phyloP scores from a whole-genome alignment of 1,140 invertebrate species.

The Fopius arisanus region DNA sequence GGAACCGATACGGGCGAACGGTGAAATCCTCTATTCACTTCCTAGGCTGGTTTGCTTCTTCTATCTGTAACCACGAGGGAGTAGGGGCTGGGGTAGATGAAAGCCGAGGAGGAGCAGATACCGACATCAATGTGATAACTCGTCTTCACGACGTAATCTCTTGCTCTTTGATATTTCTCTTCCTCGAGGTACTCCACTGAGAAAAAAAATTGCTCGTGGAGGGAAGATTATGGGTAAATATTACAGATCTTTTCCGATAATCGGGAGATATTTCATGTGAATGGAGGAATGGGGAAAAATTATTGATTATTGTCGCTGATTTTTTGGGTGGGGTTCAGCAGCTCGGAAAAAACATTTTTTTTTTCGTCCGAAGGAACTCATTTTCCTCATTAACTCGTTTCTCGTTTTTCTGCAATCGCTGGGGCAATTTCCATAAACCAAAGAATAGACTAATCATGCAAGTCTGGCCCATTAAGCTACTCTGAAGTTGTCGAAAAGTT shows the following conservation, averaged over 20 bases:
- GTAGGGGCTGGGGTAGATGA: background rate
- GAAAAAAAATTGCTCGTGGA: background rate
- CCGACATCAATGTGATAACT: slow-evolving; percentile 18
- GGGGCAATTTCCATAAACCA: background rate
- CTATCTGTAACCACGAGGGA: background rate
- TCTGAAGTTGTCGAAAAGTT: background rate
- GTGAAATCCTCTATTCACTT: slow-evolving; percentile 8
- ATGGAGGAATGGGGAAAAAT: background rate
- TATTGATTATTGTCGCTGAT: no score
- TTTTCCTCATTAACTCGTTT: no score
- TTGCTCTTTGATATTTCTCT: background rate
- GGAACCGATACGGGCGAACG: background rate
- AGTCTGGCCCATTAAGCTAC: background rate
- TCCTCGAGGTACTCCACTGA: background rate
- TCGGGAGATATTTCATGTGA: background rate
- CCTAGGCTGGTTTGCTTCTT: background rate
- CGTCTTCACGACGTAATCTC: slow-evolving; percentile 8
- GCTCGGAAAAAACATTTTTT: no score
- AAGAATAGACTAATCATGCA: slow-evolving; percentile 1
- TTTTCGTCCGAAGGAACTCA: no score
- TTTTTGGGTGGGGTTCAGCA: no score
- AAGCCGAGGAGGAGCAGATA: background rate
- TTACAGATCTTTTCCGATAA: background rate
- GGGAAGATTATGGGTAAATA: background rate
- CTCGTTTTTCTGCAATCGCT: no score